Evolutionary conservation across 2,888 invertebrate genomes (phyloP).

Genomic region (Pinctada fucata): DNA sequence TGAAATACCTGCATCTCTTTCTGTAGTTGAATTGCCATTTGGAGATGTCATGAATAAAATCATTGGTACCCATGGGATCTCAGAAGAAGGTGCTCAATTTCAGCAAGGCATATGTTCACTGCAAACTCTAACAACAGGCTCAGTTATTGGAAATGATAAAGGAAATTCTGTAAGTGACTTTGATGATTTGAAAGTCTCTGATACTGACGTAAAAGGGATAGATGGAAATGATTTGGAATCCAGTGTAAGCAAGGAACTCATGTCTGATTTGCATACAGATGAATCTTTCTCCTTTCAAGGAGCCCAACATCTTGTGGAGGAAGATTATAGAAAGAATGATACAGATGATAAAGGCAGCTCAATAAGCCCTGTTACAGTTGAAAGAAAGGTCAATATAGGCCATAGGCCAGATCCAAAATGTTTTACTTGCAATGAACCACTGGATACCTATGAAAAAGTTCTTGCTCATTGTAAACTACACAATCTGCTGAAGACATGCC

Average conservation of each 20-base stretch:
- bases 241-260: neutral
- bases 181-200: neutral
- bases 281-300: neutral
- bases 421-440: conserved; percentile 20
- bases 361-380: no score
- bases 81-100: no score
- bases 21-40: conserved; percentile 29
- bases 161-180: neutral
- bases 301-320: neutral
- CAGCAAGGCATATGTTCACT: neutral
- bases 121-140: neutral
- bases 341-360: neutral
- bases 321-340: neutral
- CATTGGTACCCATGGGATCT: no score
- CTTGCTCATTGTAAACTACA: conserved; percentile 30
- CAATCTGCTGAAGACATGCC: conserved; percentile 28
- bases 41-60: conserved; percentile 4
- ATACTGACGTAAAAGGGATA: neutral
- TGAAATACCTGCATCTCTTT: conserved; percentile 22
- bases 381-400: neutral
- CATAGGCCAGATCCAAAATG: conserved; percentile 10
- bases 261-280: neutral
- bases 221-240: neutral
- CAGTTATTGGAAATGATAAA: neutral
- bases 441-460: conserved; percentile 16